Conservation (phyloP, 2,113 vertebrate genomes). For the Cervus canadensis region DNA sequence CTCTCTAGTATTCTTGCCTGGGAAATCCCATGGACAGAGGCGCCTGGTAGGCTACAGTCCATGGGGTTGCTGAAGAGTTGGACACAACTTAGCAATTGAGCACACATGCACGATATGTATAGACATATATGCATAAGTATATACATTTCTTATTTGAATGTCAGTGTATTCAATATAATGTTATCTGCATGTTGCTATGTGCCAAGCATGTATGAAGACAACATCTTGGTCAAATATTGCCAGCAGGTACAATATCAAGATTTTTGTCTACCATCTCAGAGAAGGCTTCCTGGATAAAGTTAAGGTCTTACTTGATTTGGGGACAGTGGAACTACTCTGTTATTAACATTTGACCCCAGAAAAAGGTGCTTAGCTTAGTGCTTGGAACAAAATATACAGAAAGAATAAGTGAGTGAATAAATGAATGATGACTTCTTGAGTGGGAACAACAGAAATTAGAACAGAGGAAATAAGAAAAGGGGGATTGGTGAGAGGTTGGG, state of each 20-base stretch:
- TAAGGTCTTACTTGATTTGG: background rate
- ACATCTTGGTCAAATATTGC: background rate
- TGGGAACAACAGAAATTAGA: background rate
- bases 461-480: background rate
- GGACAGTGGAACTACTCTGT: background rate
- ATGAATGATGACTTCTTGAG: background rate
- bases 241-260: background rate
- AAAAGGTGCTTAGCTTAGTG: background rate
- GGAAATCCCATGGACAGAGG: background rate
- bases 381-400: background rate
- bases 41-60: background rate
- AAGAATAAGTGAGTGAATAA: background rate
- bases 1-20: background rate
- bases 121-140: background rate
- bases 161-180: background rate
- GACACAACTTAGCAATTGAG: background rate
- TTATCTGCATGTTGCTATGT: background rate
- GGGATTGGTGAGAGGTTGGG: background rate
- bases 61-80: background rate
- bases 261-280: background rate
- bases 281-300: background rate
- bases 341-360: background rate
- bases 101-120: background rate
- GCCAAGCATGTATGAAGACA: background rate
- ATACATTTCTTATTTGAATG: background rate